phyloP scores from a whole-genome alignment of 2,797 vertebrate species.

The Sphenopsis melanotis region DNA sequence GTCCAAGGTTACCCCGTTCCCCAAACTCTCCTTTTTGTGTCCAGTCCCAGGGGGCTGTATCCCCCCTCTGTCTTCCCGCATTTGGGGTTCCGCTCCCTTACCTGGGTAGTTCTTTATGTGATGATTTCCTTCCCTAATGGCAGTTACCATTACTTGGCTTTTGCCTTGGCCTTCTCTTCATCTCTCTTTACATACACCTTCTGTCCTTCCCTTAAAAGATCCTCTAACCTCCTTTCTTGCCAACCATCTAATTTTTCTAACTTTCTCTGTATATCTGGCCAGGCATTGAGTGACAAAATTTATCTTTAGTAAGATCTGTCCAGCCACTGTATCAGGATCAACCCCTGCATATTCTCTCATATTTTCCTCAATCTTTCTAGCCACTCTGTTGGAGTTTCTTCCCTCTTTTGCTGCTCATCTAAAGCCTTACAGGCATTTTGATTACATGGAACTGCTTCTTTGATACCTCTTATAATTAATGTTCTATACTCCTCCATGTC shows the following conservation, averaged over 20 bases:
- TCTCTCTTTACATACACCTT: background rate
- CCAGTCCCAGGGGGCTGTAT: background rate
- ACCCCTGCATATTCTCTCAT: background rate
- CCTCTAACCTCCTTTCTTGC: background rate
- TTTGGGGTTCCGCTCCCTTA: background rate
- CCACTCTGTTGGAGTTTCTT: background rate
- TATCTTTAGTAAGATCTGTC: background rate
- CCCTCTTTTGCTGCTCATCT: background rate
- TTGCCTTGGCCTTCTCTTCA: background rate
- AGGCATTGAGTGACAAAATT: background rate
- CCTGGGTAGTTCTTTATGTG: background rate
- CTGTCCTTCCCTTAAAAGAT: background rate
- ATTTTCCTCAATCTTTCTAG: background rate
- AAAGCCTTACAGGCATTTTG: background rate
- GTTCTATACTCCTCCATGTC: background rate
- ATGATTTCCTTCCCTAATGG: background rate
- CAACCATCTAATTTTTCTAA: background rate
- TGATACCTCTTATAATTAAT: background rate
- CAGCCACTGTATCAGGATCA: background rate
- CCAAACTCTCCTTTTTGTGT: background rate
- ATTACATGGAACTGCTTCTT: background rate
- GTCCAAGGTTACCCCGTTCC: background rate
- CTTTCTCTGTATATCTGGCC: background rate
- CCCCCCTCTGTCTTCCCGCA: background rate
- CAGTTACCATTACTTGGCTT: background rate